These are phyloP conservation scores for Struthidea cinerea DNA, from an alignment of 2,113 vertebrate species.

Conservation along the genomic window DNA sequence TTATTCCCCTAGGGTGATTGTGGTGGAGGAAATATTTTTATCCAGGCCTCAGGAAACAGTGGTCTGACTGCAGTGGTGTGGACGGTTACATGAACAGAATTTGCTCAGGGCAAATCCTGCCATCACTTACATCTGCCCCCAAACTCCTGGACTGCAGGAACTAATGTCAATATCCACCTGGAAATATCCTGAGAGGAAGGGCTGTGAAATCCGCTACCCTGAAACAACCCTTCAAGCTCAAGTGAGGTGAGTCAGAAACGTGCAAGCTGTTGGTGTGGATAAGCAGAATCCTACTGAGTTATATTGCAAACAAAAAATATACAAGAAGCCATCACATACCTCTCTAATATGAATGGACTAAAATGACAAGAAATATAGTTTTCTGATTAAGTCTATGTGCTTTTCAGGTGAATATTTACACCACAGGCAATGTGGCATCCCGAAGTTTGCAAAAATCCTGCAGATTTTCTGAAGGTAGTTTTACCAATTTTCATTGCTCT, in stretches of 20 bases:
- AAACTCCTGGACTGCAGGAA: neutral
- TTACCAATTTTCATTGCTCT: neutral
- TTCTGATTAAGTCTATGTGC: neutral
- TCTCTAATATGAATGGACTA: neutral
- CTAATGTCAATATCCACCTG: neutral
- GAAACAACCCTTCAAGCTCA: neutral
- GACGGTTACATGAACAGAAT: constrained; percentile 53
- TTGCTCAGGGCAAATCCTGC: constrained; percentile 17
- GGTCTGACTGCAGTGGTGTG: constrained; percentile 58
- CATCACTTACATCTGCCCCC: neutral
- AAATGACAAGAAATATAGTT: neutral
- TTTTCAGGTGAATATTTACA: neutral
- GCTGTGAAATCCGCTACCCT: neutral
- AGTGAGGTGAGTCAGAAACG: neutral
- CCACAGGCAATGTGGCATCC: neutral
- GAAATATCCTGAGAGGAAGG: neutral
- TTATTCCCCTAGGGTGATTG: constrained; percentile 65
- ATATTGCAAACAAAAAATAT: neutral
- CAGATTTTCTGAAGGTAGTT: neutral
- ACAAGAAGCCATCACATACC: accelerated
- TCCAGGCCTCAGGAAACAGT: constrained; percentile 71
- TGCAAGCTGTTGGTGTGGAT: neutral
- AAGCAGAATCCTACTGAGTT: neutral
- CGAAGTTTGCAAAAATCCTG: neutral
- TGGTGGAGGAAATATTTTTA: constrained; percentile 77